Conservation (phyloP, 2,797 vertebrate genomes). For the Pipistrellus nathusii region DNA sequence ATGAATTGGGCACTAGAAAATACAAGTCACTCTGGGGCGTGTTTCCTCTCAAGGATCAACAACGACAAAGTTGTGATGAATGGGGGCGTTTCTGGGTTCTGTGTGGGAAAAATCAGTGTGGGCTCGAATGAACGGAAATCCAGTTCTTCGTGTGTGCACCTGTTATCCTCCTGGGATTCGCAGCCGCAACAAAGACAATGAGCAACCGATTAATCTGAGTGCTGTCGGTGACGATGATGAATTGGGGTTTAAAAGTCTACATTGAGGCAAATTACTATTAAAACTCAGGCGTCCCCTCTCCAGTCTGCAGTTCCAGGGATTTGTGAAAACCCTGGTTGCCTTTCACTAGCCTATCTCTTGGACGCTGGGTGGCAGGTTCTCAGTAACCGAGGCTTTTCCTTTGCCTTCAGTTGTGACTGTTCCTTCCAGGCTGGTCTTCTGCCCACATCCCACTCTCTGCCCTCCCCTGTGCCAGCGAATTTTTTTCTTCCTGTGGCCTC, state of each 20-base stretch:
- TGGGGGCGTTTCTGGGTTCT: constrained; percentile 82
- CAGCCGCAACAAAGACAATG: constrained; percentile 77
- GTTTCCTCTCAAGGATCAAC: constrained; percentile 77
- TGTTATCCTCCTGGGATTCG: constrained; percentile 83
- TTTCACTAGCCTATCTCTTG: not conserved
- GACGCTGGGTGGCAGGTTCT: not conserved
- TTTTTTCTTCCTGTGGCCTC: not conserved
- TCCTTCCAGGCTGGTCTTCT: not conserved
- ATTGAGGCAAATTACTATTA: constrained; percentile 82
- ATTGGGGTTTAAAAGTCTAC: constrained; percentile 83
- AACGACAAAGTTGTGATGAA: constrained; percentile 79
- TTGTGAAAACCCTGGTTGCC: constrained; percentile 40
- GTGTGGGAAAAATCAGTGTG: constrained; percentile 83
- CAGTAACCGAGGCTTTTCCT: accelerated
- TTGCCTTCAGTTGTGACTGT: not conserved
- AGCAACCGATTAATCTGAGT: constrained; percentile 86
- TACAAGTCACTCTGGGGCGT: constrained; percentile 73
- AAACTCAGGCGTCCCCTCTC: constrained; percentile 54
- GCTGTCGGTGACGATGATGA: constrained; percentile 85
- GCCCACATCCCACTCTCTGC: not conserved
- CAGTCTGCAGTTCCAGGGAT: constrained; percentile 62
- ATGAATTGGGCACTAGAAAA: constrained; percentile 73
- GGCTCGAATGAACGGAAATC: constrained; percentile 84
- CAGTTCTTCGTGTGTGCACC: constrained; percentile 82
- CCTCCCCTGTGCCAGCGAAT: not conserved